Evolutionary conservation across 2,113 vertebrate genomes (phyloP).

Genomic region (Caranx ignobilis): DNA sequence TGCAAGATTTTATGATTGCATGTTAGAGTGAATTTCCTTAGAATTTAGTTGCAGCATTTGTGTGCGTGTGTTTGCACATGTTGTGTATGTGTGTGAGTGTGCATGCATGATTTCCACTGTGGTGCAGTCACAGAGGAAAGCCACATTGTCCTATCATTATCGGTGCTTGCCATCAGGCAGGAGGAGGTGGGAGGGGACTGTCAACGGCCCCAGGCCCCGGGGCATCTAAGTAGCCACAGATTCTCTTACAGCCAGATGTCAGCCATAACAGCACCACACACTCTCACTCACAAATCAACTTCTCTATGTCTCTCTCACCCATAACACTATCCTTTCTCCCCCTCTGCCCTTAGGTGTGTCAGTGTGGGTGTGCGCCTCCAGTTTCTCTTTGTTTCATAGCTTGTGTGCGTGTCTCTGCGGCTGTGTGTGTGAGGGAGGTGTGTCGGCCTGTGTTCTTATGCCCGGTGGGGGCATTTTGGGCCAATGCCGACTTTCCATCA

Average conservation of each 20-base stretch:
- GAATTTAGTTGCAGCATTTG: neutral
- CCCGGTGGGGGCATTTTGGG: slow-evolving; percentile 48
- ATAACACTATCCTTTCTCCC: slow-evolving; percentile 53
- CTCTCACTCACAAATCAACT: slow-evolving; percentile 57
- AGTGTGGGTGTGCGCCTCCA: slow-evolving; percentile 26
- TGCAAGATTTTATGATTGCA: neutral
- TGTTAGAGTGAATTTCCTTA: neutral
- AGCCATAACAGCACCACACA: slow-evolving; percentile 57
- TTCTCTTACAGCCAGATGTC: slow-evolving; percentile 85
- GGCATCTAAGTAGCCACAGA: slow-evolving; percentile 68
- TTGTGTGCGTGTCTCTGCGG: slow-evolving; percentile 9
- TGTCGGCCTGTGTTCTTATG: slow-evolving; percentile 21
- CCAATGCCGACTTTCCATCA: slow-evolving; percentile 66
- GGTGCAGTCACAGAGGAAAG: slow-evolving; percentile 47
- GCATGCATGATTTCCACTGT: neutral
- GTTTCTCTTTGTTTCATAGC: slow-evolving; percentile 45
- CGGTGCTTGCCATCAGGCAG: slow-evolving; percentile 59
- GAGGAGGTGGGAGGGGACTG: slow-evolving; percentile 27
- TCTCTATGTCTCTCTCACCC: slow-evolving; percentile 36
- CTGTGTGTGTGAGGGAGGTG: slow-evolving; percentile 22
- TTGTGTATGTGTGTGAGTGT: neutral
- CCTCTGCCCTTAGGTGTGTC: slow-evolving; percentile 55
- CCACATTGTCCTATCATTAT: slow-evolving; percentile 39
- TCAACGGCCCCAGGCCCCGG: slow-evolving; percentile 67
- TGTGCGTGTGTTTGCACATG: neutral